phyloP scores from a whole-genome alignment of 2,888 invertebrate species.

The Mythimna ferrago region DNA sequence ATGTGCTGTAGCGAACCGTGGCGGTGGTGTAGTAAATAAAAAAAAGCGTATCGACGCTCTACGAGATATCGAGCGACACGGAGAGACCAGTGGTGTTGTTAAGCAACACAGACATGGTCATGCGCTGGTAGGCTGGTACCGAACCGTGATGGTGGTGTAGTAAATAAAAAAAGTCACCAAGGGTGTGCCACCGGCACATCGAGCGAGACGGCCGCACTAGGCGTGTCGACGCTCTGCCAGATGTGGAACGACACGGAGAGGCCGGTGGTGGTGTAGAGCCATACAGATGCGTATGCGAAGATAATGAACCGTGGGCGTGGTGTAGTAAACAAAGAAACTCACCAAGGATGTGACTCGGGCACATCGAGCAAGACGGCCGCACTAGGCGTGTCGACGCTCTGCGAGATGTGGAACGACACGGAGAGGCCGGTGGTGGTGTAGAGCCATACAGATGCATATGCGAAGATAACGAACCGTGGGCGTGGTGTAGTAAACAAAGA shows the following conservation, averaged over 20 bases:
- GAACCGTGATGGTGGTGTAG: constrained; percentile 60
- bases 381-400: constrained; percentile 88
- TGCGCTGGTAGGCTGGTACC: too few relatives aligned
- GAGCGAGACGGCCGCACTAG: constrained; percentile 87
- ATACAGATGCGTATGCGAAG: constrained; percentile 79
- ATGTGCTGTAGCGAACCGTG: too few relatives aligned
- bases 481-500: constrained; percentile 69
- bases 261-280: constrained; percentile 59
- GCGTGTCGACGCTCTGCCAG: constrained; percentile 62
- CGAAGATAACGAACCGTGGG: constrained; percentile 84
- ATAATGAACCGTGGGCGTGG: constrained; percentile 83
- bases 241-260: constrained; percentile 87
- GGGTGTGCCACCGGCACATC: constrained; percentile 87
- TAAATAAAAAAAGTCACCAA: constrained; percentile 73
- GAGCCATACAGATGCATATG: too few relatives aligned
- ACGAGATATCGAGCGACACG: too few relatives aligned
- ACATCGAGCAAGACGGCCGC: constrained; percentile 88
- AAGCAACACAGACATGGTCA: too few relatives aligned
- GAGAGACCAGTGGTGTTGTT: too few relatives aligned
- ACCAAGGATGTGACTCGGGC: constrained; percentile 88
- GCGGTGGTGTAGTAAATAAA: too few relatives aligned
- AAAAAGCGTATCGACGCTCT: too few relatives aligned
- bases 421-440: too few relatives aligned
- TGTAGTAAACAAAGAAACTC: constrained; percentile 56
- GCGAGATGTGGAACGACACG: constrained; percentile 81